phyloP scores from a whole-genome alignment of 2,888 invertebrate species.

The Thymelicus acteon region DNA sequence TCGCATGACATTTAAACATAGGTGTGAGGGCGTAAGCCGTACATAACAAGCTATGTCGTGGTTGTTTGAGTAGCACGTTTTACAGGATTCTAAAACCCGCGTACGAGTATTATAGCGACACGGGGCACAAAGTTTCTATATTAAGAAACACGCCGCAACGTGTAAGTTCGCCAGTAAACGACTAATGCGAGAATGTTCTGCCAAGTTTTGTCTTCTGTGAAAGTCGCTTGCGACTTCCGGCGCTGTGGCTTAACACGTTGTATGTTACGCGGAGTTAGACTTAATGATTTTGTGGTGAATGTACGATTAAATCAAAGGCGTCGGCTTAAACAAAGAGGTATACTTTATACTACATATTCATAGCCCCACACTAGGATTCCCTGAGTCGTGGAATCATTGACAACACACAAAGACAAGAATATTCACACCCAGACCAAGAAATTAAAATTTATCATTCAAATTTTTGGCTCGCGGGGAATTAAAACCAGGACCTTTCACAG shows the following conservation, averaged over 20 bases:
- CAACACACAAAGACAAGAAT: too few relatives aligned
- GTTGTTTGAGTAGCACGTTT: constrained; percentile 1
- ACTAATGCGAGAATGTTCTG: constrained; percentile 22
- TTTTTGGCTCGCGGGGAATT: too few relatives aligned
- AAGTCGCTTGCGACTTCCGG: constrained; percentile 14
- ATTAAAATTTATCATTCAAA: too few relatives aligned
- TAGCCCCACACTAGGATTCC: too few relatives aligned
- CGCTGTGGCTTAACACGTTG: constrained; percentile 4
- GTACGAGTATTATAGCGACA: constrained; percentile 1
- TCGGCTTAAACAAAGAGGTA: too few relatives aligned
- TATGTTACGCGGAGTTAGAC: background rate
- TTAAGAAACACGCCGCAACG: constrained; percentile 20
- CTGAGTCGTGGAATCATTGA: too few relatives aligned
- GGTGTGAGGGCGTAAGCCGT: background rate
- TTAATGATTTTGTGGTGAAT: background rate
- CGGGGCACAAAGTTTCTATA: constrained; percentile 15
- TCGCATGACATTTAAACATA: too few relatives aligned
- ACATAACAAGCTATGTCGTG: background rate
- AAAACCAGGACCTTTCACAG: too few relatives aligned
- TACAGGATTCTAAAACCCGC: background rate
- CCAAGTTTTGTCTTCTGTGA: background rate
- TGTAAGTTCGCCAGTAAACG: constrained; percentile 9
- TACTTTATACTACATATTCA: too few relatives aligned
- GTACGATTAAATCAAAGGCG: too few relatives aligned
- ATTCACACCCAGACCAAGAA: too few relatives aligned